Evolutionary conservation across 2,888 invertebrate species (phyloP).

Genomic region (Aporophyla nigra): DNA sequence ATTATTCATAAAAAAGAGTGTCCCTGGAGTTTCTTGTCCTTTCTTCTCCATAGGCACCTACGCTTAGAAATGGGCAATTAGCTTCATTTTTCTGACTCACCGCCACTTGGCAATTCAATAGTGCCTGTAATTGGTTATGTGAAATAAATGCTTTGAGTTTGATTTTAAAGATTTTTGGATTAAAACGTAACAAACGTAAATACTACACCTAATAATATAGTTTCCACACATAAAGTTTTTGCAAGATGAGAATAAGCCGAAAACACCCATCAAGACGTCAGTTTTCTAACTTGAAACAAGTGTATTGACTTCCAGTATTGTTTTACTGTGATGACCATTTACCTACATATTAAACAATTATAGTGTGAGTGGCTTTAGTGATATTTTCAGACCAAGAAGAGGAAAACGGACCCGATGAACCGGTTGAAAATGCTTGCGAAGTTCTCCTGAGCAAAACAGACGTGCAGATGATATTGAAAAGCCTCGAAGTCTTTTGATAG

Average conservation of each 20-base stretch:
- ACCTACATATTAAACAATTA: too few species aligned
- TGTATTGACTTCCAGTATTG: too few species aligned
- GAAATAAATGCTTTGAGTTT: too few species aligned
- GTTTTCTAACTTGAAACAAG: not conserved
- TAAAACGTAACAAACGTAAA: not conserved
- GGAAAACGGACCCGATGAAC: not conserved
- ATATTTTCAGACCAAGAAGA: not conserved
- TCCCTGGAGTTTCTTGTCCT: too few species aligned
- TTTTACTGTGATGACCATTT: too few species aligned
- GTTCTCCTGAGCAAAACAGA: not conserved
- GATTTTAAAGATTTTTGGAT: not conserved
- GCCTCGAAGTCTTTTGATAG: not conserved
- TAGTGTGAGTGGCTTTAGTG: not conserved
- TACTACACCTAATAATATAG: not conserved
- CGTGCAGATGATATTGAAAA: not conserved
- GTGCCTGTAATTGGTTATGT: too few species aligned
- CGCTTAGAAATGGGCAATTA: too few species aligned
- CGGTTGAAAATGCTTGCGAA: not conserved
- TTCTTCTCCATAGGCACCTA: too few species aligned
- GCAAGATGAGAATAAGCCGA: not conserved
- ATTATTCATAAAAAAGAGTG: too few species aligned
- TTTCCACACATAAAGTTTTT: not conserved
- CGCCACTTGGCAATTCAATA: too few species aligned
- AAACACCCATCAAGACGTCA: not conserved
- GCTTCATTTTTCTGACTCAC: too few species aligned